Conservation (phyloP, 2,888 invertebrate genomes). For the Cyclophora albipunctata region DNA sequence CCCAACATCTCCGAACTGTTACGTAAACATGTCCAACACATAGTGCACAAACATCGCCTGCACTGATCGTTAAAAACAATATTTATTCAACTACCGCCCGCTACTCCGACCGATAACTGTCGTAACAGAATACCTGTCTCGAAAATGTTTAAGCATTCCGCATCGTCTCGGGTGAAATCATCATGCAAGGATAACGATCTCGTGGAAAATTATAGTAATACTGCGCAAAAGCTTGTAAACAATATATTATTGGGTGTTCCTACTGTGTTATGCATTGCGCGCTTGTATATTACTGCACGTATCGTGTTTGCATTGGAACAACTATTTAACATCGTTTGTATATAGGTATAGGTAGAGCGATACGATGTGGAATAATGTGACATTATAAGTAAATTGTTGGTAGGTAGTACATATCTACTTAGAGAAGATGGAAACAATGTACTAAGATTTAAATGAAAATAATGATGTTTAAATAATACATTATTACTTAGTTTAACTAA, state of each 20-base stretch:
- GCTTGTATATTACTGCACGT: slow-evolving; percentile 14
- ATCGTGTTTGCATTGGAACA: slow-evolving; percentile 12
- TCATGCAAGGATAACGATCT: slow-evolving; percentile 28
- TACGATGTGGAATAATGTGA: slow-evolving; percentile 1
- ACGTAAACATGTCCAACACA: slow-evolving; percentile 59
- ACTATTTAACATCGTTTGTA: slow-evolving; percentile 10
- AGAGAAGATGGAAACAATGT: slow-evolving; percentile 2
- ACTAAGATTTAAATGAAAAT: neutral
- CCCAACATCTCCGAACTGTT: slow-evolving; percentile 57
- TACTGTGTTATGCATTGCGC: slow-evolving; percentile 20
- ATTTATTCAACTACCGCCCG: slow-evolving; percentile 57
- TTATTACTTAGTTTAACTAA: neutral
- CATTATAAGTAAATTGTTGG: slow-evolving; percentile 4
- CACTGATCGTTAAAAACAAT: slow-evolving; percentile 72
- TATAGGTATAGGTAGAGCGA: slow-evolving; percentile 6
- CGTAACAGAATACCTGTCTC: slow-evolving; percentile 6
- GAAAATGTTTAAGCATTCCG: slow-evolving; percentile 18
- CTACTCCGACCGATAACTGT: slow-evolving; percentile 20
- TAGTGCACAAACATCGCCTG: slow-evolving; percentile 56
- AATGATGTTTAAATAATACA: neutral
- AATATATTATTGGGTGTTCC: slow-evolving; percentile 36
- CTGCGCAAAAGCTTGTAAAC: slow-evolving; percentile 48
- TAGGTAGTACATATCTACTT: neutral
- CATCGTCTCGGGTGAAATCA: slow-evolving; percentile 17
- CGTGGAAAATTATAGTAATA: slow-evolving; percentile 43